These are phyloP conservation scores for Nymphalis io DNA, from an alignment of 1,140 invertebrate species.

Conservation along the genomic window DNA sequence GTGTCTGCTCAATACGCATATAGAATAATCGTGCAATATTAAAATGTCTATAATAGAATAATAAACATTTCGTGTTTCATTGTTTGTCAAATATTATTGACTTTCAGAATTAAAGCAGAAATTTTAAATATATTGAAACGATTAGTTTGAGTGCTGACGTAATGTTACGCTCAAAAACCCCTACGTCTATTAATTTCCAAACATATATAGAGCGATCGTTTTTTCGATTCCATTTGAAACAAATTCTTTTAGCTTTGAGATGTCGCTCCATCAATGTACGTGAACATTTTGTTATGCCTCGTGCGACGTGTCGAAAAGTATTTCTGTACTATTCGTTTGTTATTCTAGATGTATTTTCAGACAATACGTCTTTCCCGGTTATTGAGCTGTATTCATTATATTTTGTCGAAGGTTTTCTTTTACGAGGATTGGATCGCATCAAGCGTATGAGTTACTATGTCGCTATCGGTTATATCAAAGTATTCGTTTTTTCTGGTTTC, in stretches of 20 bases:
- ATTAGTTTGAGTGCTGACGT: background rate
- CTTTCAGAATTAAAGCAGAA: no score
- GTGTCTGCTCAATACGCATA: no score
- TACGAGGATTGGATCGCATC: conserved; percentile 3
- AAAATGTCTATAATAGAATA: no score
- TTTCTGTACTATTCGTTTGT: conserved; percentile 32
- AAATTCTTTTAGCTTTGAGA: conserved; percentile 17
- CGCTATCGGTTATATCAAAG: background rate
- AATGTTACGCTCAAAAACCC: background rate
- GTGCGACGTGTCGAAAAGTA: conserved; percentile 25
- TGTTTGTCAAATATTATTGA: no score
- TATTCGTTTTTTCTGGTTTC: background rate
- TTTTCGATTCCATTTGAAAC: conserved; percentile 13
- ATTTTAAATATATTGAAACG: no score
- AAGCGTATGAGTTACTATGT: conserved; percentile 2
- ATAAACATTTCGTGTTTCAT: background rate
- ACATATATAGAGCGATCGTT: background rate
- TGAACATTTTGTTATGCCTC: conserved; percentile 13
- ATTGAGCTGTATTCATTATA: conserved; percentile 23
- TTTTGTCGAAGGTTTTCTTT: conserved; percentile 4
- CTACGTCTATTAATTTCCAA: background rate
- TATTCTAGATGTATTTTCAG: conserved; percentile 22
- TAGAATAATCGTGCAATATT: no score
- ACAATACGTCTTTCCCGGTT: conserved; percentile 14
- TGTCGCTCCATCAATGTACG: background rate